These are phyloP conservation scores for Cydia splendana DNA, from an alignment of 1,140 invertebrate genomes.

Conservation along the genomic window DNA sequence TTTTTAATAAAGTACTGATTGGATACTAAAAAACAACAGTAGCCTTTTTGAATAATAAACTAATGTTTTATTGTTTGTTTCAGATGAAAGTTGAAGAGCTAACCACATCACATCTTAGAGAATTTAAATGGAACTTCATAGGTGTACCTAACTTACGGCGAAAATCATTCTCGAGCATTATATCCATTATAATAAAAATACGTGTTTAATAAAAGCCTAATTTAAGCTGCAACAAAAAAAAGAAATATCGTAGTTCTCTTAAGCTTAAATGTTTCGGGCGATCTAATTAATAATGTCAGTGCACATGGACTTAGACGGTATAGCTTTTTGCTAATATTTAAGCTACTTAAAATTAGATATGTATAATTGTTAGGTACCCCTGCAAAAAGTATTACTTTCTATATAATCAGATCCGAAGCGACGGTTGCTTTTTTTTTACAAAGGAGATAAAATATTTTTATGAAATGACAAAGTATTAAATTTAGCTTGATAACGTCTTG, in stretches of 20 bases:
- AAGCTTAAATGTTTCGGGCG: constrained; percentile 75
- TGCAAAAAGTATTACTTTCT: constrained; percentile 55
- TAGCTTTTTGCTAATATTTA: constrained; percentile 65
- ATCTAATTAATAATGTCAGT: constrained; percentile 73
- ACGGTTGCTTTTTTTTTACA: constrained; percentile 55
- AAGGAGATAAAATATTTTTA: constrained; percentile 70
- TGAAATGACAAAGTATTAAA: constrained; percentile 76
- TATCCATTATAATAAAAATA: constrained; percentile 75
- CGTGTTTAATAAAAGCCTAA: constrained; percentile 76
- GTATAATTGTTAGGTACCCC: constrained; percentile 52
- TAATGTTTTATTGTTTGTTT: constrained; percentile 41
- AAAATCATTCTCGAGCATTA: constrained; percentile 70
- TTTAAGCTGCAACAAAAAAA: constrained; percentile 71
- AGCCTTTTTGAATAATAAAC: neutral
- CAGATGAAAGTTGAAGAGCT: constrained; percentile 79
- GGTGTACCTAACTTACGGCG: constrained; percentile 73
- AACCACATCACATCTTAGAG: constrained; percentile 65
- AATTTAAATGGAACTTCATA: constrained; percentile 76
- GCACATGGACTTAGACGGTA: constrained; percentile 74
- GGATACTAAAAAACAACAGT: no score
- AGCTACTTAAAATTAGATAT: constrained; percentile 57
- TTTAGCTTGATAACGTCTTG: constrained; percentile 57
- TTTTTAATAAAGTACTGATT: no score
- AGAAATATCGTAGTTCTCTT: constrained; percentile 73
- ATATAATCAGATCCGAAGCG: constrained; percentile 47